Evolutionary conservation across 2,888 invertebrate species (phyloP), one percentile per base, ranked within the genome.

Genomic region (Omphaloscelis lunosa): DNA sequence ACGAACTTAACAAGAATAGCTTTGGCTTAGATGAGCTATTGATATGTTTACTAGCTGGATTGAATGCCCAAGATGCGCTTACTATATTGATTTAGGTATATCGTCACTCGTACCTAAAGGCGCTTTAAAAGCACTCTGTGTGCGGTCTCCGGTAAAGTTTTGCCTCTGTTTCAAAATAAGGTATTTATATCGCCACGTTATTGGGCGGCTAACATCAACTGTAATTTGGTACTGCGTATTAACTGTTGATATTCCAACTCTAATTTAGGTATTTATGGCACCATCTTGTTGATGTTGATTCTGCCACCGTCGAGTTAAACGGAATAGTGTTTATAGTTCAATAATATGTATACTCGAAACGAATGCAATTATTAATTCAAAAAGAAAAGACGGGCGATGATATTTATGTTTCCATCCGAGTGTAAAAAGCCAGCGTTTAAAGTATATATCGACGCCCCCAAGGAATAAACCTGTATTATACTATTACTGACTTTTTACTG

Each of bases 91-190:
- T 9, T 29, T 29, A 59, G 17, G 29, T 20, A 15, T 27, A 8
- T 7, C 17, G 8, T 17, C 8, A 59, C 29, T 29, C 8, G 17
- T 59, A 34, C 34, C 34, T 34, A 59, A 29, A 29, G 4, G 17
- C 3, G 17, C 29, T 29, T 9, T 17, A 8, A 27, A 59, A 59
- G 29, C 29, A 29, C 2, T 12, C 23, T n/a, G 17, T 53, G 5
- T n/a, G 5, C 23, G 17, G 11, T 34, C 20, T 45, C 9, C 39
- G 17, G 17, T 29, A 75, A 15, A 20, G 2, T 15, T 29, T 20
- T 15, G 29, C 29, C 15, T 27, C 4, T 45, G 77, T 62, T 62
- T 62, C 29, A 62, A 76, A 75, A 51, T 73, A 73, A 45, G 15
- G 7, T 29, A 74, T 20, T 73, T 45, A 41, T 41, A 41, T 41